Evolutionary conservation across 2,113 vertebrate genomes (phyloP).

Genomic region (Colinus virginianus): DNA sequence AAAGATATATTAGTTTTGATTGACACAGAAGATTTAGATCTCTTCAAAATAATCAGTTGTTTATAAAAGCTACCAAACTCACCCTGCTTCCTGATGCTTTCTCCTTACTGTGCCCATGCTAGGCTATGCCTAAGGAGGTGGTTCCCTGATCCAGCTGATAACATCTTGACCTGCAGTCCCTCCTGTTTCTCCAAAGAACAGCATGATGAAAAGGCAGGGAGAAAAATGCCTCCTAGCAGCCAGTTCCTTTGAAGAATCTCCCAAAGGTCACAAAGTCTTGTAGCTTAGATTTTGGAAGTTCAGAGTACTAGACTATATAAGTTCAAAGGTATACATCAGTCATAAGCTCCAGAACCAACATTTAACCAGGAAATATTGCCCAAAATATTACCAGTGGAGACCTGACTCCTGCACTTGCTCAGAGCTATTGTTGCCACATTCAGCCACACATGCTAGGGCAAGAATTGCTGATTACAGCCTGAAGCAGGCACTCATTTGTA

Average conservation of each 20-base stretch:
- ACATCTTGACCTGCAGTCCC: neutral
- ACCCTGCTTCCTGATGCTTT: neutral
- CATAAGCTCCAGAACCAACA: neutral
- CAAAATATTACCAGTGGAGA: neutral
- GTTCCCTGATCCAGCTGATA: neutral
- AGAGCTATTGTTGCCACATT: neutral
- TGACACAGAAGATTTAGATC: neutral
- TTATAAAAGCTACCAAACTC: neutral
- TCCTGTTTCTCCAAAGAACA: neutral
- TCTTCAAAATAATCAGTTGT: neutral
- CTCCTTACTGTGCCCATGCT: neutral
- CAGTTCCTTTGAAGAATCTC: neutral
- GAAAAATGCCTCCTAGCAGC: neutral
- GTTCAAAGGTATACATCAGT: neutral
- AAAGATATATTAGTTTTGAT: neutral
- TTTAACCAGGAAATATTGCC: neutral
- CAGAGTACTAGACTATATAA: neutral
- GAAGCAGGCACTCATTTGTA: neutral
- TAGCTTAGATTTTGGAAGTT: neutral
- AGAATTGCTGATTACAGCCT: neutral
- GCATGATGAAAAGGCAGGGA: neutral
- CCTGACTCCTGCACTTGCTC: neutral
- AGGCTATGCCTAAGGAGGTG: neutral
- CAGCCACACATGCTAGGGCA: neutral
- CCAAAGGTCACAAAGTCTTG: neutral